Evolutionary conservation across 2,888 invertebrate genomes (phyloP).

Genomic region (Hirtodrosophila confusa): DNA sequence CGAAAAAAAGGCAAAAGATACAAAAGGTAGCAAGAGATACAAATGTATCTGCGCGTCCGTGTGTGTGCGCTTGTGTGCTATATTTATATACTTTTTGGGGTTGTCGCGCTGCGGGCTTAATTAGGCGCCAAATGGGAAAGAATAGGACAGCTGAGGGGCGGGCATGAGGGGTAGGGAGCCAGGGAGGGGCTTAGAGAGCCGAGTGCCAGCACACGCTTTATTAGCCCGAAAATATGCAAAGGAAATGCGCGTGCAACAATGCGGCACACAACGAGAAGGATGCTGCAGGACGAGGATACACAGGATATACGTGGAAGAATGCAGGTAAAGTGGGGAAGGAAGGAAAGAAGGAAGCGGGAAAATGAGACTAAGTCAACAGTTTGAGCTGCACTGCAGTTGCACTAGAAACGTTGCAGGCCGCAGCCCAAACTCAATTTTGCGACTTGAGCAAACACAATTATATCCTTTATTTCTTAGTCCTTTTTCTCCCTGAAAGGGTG

Average conservation of each 20-base stretch:
- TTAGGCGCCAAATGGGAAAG: slow-evolving; percentile 51
- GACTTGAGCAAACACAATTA: slow-evolving; percentile 60
- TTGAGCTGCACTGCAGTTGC: slow-evolving; percentile 38
- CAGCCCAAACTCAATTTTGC: slow-evolving; percentile 60
- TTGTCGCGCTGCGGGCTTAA: slow-evolving; percentile 48
- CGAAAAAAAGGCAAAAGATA: slow-evolving; percentile 10
- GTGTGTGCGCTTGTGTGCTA: slow-evolving; percentile 5
- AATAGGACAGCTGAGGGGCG: slow-evolving; percentile 6
- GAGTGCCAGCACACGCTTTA: slow-evolving; percentile 45
- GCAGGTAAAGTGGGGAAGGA: background rate
- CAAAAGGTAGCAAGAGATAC: slow-evolving; percentile 33
- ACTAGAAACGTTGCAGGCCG: slow-evolving; percentile 1
- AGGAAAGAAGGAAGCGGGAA: background rate
- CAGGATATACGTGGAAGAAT: slow-evolving; percentile 14
- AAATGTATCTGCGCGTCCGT: slow-evolving; percentile 32
- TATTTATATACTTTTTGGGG: slow-evolving; percentile 10
- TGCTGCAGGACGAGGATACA: background rate
- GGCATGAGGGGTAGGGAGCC: background rate
- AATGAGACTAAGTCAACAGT: slow-evolving; percentile 27
- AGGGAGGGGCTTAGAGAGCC: background rate
- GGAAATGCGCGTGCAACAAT: slow-evolving; percentile 48
- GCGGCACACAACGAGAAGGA: slow-evolving; percentile 25
- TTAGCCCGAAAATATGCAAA: slow-evolving; percentile 71
- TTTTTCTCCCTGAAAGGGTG: slow-evolving; percentile 2
- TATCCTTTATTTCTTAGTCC: slow-evolving; percentile 4